Conservation (phyloP, 2,888 invertebrate species). For the Cotesia congregata region DNA sequence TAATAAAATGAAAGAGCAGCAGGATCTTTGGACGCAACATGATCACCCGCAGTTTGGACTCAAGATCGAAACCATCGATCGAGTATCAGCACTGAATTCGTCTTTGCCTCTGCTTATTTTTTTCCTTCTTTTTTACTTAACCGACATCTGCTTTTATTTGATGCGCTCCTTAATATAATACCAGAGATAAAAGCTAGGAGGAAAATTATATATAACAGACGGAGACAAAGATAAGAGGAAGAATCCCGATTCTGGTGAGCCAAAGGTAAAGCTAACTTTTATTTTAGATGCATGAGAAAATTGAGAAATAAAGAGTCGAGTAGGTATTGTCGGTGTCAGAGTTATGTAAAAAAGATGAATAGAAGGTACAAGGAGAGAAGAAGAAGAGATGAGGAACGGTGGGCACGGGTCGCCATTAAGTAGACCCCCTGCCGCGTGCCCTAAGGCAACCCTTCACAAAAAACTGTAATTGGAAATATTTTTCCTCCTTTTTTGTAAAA, state of each 20-base stretch:
- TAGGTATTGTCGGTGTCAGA: slow-evolving; percentile 54
- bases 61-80: slow-evolving; percentile 47
- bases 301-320: slow-evolving; percentile 40
- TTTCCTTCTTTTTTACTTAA: neutral
- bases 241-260: no score
- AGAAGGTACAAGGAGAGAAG: slow-evolving; percentile 29
- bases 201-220: no score
- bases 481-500: slow-evolving; percentile 70
- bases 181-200: no score
- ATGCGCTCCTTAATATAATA: neutral
- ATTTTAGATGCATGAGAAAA: slow-evolving; percentile 27
- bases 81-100: slow-evolving; percentile 31
- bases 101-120: slow-evolving; percentile 10
- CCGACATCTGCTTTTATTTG: neutral
- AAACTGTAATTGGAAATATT: slow-evolving; percentile 71
- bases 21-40: slow-evolving; percentile 48
- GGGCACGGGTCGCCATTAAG: slow-evolving; percentile 70
- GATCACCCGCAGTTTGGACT: slow-evolving; percentile 49
- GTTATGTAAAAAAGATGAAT: slow-evolving; percentile 42
- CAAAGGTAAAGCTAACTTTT: neutral
- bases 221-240: no score
- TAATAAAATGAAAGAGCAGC: slow-evolving; percentile 44
- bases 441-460: slow-evolving; percentile 71
- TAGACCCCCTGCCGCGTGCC: slow-evolving; percentile 70
- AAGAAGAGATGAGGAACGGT: slow-evolving; percentile 56